Evolutionary conservation across 2,888 invertebrate species (phyloP).

Genomic region (Pristionchus fissidentatus): DNA sequence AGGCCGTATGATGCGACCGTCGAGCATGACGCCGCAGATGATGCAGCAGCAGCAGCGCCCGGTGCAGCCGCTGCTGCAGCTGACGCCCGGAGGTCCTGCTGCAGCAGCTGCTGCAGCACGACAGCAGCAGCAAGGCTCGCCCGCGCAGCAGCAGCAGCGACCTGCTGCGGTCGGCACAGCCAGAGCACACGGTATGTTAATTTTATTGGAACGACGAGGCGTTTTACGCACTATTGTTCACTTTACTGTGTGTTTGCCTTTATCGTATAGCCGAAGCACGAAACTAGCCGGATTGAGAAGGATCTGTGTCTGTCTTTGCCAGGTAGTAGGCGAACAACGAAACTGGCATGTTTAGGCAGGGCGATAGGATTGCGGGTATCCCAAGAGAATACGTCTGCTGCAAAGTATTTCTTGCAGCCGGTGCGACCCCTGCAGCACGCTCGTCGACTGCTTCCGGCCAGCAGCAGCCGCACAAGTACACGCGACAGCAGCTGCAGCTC

Average conservation of each 20-base stretch:
- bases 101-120: not conserved
- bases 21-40: not conserved
- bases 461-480: constrained; percentile 8
- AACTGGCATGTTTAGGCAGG: too few species aligned
- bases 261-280: too few species aligned
- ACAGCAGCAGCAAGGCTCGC: not conserved
- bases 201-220: too few species aligned
- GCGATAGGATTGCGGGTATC: too few species aligned
- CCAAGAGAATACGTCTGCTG: not conserved
- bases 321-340: too few species aligned
- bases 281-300: too few species aligned
- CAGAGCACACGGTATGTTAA: not conserved
- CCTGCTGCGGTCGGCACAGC: not conserved
- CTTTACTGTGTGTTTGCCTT: too few species aligned
- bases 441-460: not conserved
- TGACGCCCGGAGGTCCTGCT: not conserved
- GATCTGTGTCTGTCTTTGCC: too few species aligned
- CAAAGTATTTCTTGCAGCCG: not conserved
- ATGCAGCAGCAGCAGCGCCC: not conserved
- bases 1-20: not conserved
- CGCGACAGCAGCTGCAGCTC: constrained; percentile 21
- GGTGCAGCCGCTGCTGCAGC: not conserved
- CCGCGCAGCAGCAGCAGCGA: not conserved
- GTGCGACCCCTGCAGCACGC: not conserved
- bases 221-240: too few species aligned